These are phyloP conservation scores for Zaprionus tsacasi DNA, from an alignment of 1,140 invertebrate genomes.

Conservation along the genomic window DNA sequence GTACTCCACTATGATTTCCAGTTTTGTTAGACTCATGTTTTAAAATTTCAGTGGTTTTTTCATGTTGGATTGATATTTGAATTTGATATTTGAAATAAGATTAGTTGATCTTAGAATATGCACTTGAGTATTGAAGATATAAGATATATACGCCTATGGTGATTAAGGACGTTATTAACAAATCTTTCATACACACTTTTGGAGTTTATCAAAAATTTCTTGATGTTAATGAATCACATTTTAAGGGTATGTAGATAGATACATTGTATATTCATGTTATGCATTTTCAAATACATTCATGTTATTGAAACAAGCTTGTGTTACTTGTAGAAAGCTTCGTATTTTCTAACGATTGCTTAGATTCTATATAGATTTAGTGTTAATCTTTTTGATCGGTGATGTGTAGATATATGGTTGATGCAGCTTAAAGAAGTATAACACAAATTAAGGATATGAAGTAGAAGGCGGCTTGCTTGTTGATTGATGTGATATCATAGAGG, in stretches of 20 bases:
- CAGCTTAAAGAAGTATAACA: background rate
- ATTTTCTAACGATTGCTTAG: background rate
- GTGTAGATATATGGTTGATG: background rate
- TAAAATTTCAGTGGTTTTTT: background rate
- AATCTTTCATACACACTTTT: background rate
- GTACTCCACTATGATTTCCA: background rate
- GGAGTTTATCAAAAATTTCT: background rate
- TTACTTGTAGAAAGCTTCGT: background rate
- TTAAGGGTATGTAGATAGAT: background rate
- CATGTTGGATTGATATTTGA: background rate
- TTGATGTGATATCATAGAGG: background rate
- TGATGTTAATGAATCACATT: background rate
- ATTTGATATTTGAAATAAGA: background rate
- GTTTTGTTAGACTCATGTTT: conserved; percentile 5
- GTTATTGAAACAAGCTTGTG: background rate
- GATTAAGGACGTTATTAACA: background rate
- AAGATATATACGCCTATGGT: conserved; percentile 9
- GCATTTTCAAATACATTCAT: background rate
- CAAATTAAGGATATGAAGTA: background rate
- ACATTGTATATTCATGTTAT: background rate
- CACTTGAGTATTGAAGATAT: conserved; percentile 11
- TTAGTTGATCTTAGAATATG: background rate
- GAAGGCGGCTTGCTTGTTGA: background rate
- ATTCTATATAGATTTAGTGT: conserved; percentile 3
- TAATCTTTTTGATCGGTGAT: background rate